These are phyloP conservation scores for Chionis minor DNA, from an alignment of 2,113 vertebrate species.

Conservation along the genomic window DNA sequence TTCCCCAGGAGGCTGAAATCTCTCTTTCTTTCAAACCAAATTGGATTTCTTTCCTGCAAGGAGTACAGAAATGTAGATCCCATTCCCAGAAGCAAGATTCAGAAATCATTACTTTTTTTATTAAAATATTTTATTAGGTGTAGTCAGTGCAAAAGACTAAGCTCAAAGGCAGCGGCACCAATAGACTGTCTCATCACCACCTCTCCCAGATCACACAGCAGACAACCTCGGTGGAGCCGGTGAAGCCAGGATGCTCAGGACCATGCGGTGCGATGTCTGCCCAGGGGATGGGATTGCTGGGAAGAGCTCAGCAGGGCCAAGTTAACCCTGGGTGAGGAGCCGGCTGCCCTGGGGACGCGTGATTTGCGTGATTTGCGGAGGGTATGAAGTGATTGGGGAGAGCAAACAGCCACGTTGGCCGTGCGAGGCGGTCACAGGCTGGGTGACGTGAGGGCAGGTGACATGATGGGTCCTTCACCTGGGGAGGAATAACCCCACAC, in stretches of 20 bases:
- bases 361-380: rapidly evolving
- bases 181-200: not conserved
- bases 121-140: not conserved
- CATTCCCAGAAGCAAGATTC: not conserved
- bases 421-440: rapidly evolving
- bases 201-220: not conserved
- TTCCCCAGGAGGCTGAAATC: conserved; percentile 7
- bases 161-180: not conserved
- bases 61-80: not conserved
- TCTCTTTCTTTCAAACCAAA: conserved; percentile 16
- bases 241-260: not conserved
- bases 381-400: not conserved
- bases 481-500: too few species aligned
- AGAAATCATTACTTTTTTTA: not conserved
- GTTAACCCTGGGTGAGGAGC: not conserved
- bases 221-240: rapidly evolving
- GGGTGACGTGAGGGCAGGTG: not conserved
- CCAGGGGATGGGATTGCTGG: not conserved
- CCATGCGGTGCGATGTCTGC: rapidly evolving
- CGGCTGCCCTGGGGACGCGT: rapidly evolving
- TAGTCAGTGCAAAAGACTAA: not conserved
- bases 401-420: not conserved
- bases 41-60: conserved; percentile 9
- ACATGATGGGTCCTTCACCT: too few species aligned
- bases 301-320: not conserved